These are phyloP conservation scores for Ceryle rudis DNA, from an alignment of 2,797 vertebrate genomes.

Conservation along the genomic window DNA sequence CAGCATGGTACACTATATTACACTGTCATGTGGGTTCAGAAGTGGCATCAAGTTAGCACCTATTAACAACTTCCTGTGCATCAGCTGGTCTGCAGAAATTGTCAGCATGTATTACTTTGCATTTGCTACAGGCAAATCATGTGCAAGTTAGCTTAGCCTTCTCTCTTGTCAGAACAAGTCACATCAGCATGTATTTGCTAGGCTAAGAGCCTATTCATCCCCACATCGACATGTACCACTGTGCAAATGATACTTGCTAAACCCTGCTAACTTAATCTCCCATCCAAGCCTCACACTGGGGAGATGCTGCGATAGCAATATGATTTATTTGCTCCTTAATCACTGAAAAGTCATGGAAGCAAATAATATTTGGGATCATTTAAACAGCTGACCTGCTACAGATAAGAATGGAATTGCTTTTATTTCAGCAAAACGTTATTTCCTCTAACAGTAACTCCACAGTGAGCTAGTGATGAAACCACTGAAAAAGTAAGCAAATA, in stretches of 20 bases:
- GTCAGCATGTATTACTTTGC: background rate
- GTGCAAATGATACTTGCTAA: background rate
- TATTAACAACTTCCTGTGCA: background rate
- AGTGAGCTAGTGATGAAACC: background rate
- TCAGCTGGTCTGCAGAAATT: background rate
- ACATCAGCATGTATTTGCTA: background rate
- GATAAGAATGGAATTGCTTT: background rate
- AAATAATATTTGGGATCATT: background rate
- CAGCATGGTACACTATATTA: background rate
- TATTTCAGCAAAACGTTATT: background rate
- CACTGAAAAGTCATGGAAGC: background rate
- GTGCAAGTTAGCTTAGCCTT: background rate
- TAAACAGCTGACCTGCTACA: background rate
- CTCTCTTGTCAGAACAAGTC: slow-evolving; percentile 20
- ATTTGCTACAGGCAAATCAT: background rate
- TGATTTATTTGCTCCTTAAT: background rate
- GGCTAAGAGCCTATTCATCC: background rate
- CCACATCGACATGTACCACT: background rate
- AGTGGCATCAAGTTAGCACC: background rate
- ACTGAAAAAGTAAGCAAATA: background rate
- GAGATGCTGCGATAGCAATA: background rate
- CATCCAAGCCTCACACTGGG: background rate
- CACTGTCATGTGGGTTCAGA: background rate
- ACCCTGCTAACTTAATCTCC: background rate
- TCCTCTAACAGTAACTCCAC: background rate